These are phyloP conservation scores for Pachydiplax longipennis DNA, from an alignment of 2,888 invertebrate genomes.

Conservation along the genomic window DNA sequence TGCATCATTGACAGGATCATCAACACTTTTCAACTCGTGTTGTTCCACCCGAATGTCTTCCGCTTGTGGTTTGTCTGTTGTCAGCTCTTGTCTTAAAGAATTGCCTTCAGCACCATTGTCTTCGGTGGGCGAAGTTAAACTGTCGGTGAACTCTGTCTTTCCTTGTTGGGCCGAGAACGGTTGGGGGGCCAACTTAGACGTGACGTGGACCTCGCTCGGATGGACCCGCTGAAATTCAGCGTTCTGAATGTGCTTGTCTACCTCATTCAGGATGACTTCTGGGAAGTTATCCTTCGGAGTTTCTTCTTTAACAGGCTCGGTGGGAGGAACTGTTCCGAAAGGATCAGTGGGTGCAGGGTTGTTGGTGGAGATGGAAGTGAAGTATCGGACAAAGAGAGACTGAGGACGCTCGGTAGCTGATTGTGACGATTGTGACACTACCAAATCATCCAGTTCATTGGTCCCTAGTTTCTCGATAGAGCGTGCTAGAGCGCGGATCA, in stretches of 20 bases:
- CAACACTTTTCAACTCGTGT: not conserved
- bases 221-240: not conserved
- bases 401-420: not conserved
- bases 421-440: not conserved
- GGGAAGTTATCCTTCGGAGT: not conserved
- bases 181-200: not conserved
- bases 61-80: not conserved
- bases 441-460: not conserved
- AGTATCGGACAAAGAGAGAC: not conserved
- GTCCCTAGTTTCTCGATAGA: not conserved
- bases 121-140: not conserved
- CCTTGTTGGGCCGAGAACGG: not conserved
- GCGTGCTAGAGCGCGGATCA: slow-evolving; percentile 73
- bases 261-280: not conserved
- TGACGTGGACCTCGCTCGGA: slow-evolving; percentile 1
- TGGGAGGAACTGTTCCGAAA: not conserved
- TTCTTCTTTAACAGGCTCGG: not conserved
- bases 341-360: not conserved
- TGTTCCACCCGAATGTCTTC: not conserved
- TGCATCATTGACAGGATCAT: not conserved
- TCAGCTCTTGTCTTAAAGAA: not conserved
- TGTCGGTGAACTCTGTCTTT: not conserved
- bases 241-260: slow-evolving; percentile 8
- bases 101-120: not conserved
- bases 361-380: not conserved